Percentiles rank a stretch among this genome's conserved stretches.
These are phyloP conservation scores for Remorina albescens DNA, from an alignment of 2,797 vertebrate genomes.

Conservation along the genomic window DNA sequence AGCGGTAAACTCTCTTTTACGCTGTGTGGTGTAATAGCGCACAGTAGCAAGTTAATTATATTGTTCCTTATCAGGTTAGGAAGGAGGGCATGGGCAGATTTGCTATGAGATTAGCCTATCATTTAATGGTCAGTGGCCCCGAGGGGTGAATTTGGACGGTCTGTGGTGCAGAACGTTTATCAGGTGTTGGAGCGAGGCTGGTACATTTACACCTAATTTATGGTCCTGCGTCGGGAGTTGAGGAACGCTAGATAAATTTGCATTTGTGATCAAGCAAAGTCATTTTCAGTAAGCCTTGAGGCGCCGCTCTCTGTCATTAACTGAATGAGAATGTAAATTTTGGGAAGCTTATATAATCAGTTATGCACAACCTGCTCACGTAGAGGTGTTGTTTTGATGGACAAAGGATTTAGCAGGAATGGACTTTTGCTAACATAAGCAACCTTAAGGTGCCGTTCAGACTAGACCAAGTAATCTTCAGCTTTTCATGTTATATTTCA, in stretches of 20 bases:
- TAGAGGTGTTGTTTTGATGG: constrained; percentile 8
- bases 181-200: constrained; percentile 21
- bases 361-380: not conserved
- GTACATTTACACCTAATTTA: constrained; percentile 34
- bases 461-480: not conserved
- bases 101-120: constrained; percentile 38
- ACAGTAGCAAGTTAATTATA: constrained; percentile 32
- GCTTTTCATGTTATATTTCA: not conserved
- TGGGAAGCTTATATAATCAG: constrained; percentile 9
- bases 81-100: constrained; percentile 30
- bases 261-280: constrained; percentile 39
- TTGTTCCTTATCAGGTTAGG: constrained; percentile 38
- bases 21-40: constrained; percentile 11
- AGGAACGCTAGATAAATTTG: constrained; percentile 14
- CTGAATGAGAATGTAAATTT: constrained; percentile 13
- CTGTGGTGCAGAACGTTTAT: constrained; percentile 20
- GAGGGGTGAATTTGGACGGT: constrained; percentile 11
- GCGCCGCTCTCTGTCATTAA: constrained; percentile 9
- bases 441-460: not conserved
- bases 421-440: not conserved
- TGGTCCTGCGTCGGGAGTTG: constrained; percentile 11
- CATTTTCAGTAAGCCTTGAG: constrained; percentile 25
- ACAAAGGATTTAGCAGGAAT: constrained; percentile 2
- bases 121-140: constrained; percentile 32
- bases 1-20: not conserved